Conservation (phyloP, 2,888 invertebrate species). For the Thymelicus sylvestris region DNA sequence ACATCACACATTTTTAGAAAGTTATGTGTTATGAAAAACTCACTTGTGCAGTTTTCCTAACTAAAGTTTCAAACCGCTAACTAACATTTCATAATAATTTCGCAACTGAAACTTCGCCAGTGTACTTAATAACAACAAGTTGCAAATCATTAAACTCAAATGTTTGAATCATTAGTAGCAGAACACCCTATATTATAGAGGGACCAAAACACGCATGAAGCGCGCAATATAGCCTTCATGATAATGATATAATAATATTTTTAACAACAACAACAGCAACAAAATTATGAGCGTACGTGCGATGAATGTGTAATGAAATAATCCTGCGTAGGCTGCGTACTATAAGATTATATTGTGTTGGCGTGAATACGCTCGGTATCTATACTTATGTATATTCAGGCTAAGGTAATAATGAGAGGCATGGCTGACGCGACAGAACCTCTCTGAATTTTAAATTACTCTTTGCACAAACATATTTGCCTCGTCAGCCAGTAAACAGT, state of each 20-base stretch:
- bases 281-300: conserved; percentile 1
- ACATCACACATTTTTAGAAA: too few species aligned
- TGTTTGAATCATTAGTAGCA: too few species aligned
- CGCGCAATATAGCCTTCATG: background rate
- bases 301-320: conserved; percentile 18
- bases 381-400: conserved; percentile 36
- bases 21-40: too few species aligned
- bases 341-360: conserved; percentile 17
- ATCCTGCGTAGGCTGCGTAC: conserved; percentile 1
- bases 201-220: too few species aligned
- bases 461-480: conserved; percentile 71
- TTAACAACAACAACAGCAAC: background rate
- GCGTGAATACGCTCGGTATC: conserved; percentile 8
- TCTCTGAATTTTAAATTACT: conserved; percentile 80
- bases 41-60: too few species aligned
- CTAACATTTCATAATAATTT: too few species aligned
- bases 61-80: too few species aligned
- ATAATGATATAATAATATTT: background rate
- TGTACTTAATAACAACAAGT: too few species aligned
- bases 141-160: too few species aligned
- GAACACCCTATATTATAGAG: too few species aligned
- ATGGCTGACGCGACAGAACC: conserved; percentile 60
- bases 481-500: conserved; percentile 69
- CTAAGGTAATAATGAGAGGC: conserved; percentile 68
- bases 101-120: too few species aligned